Evolutionary conservation across 2,797 vertebrate species (phyloP).

Genomic region (Esox lucius): DNA sequence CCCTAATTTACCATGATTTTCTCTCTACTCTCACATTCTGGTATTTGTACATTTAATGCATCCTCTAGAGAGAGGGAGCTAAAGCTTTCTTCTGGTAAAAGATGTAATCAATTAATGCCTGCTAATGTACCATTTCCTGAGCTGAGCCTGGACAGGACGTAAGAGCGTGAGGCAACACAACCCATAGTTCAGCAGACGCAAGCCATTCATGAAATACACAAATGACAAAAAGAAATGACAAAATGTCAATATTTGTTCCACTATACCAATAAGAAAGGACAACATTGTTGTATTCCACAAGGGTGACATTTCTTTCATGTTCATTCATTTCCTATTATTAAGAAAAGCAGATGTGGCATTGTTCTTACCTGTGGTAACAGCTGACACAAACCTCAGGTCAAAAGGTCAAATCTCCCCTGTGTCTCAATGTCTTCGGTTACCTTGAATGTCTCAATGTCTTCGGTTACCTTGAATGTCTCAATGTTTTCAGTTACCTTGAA

Average conservation of each 20-base stretch:
- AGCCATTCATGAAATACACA: not conserved
- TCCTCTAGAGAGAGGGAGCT: constrained; percentile 17
- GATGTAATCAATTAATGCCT: constrained; percentile 52
- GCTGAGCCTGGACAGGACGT: constrained; percentile 36
- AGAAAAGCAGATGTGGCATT: not conserved
- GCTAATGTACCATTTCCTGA: constrained; percentile 55
- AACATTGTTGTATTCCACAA: not conserved
- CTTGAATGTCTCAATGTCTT: constrained; percentile 44
- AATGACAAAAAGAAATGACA: not conserved
- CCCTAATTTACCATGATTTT: constrained; percentile 7
- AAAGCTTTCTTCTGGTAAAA: constrained; percentile 40
- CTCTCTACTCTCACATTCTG: not conserved
- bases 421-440: constrained; percentile 36
- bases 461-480: constrained; percentile 52
- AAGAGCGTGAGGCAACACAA: constrained; percentile 17
- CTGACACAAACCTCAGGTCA: constrained; percentile 16
- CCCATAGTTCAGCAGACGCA: constrained; percentile 21
- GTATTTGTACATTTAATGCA: constrained; percentile 21
- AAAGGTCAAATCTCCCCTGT: constrained; percentile 47
- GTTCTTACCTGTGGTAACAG: constrained; percentile 77
- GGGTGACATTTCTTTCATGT: not conserved
- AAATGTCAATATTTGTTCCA: not conserved
- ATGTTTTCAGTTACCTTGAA: constrained; percentile 42
- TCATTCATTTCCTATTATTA: not conserved
- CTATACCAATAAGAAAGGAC: not conserved